A percentile compares a stretch with the other conserved stretches of the same genome.
Conservation (phyloP, 2,797 vertebrate genomes). For the Decapterus maruadsi region DNA sequence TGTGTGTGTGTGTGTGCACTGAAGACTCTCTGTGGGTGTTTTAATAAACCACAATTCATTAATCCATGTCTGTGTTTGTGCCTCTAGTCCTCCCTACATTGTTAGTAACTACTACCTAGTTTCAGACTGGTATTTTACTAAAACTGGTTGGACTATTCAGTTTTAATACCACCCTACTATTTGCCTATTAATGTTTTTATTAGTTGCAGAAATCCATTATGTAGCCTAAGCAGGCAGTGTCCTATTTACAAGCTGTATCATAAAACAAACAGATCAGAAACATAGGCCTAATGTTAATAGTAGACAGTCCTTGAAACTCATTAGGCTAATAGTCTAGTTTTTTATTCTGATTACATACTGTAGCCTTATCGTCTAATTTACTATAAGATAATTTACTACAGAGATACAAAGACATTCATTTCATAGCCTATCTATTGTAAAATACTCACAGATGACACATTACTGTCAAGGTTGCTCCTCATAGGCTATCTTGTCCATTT, state of each 20-base stretch:
- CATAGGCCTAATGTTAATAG: background rate
- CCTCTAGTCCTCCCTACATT: background rate
- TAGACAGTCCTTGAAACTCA: background rate
- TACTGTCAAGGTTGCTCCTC: no score
- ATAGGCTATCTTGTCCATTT: no score
- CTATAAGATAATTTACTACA: no score
- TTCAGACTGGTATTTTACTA: background rate
- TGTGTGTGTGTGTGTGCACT: background rate
- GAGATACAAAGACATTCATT: no score
- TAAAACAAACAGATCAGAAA: background rate
- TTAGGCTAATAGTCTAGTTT: no score
- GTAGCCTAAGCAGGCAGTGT: background rate
- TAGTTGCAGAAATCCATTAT: background rate
- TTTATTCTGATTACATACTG: no score
- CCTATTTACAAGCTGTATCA: background rate
- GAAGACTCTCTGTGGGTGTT: conserved; percentile 1
- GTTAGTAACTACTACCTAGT: background rate
- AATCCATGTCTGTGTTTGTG: conserved; percentile 1
- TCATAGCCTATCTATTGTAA: no score
- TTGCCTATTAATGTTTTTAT: background rate
- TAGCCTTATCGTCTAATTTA: no score
- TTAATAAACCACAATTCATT: conserved; percentile 16
- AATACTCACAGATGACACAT: no score
- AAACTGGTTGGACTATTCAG: background rate
- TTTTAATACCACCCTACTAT: background rate